phyloP scores from a whole-genome alignment of 2,113 vertebrate species.

The Phocoena phocoena region DNA sequence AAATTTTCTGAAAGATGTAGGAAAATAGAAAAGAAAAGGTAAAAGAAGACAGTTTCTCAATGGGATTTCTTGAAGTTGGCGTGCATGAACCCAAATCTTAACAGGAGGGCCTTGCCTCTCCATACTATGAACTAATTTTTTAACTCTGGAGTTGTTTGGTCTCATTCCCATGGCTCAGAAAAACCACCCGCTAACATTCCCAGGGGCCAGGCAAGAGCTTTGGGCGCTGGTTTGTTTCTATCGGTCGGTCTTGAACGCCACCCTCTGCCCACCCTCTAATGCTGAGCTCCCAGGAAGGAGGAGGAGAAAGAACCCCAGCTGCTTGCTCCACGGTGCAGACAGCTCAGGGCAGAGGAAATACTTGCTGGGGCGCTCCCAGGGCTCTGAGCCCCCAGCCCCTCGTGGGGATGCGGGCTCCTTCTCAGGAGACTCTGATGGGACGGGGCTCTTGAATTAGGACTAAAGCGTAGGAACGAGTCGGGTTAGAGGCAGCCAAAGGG shows the following conservation, averaged over 20 bases:
- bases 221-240: neutral
- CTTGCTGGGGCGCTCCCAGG: neutral
- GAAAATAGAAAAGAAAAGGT: neutral
- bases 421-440: neutral
- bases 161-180: neutral
- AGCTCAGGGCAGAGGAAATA: neutral
- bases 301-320: neutral
- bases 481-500: neutral
- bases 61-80: neutral
- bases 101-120: neutral
- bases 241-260: neutral
- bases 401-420: neutral
- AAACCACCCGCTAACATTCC: neutral
- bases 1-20: neutral
- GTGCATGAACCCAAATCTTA: neutral
- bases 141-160: neutral
- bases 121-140: neutral
- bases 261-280: neutral
- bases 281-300: neutral
- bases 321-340: too few relatives aligned
- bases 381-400: accelerated
- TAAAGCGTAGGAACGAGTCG: neutral
- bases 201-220: neutral
- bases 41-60: neutral
- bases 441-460: neutral